Evolutionary conservation across 2,113 vertebrate species (phyloP), one percentile per base, ranked within the genome.

Genomic region (Heloderma charlesbogerti): DNA sequence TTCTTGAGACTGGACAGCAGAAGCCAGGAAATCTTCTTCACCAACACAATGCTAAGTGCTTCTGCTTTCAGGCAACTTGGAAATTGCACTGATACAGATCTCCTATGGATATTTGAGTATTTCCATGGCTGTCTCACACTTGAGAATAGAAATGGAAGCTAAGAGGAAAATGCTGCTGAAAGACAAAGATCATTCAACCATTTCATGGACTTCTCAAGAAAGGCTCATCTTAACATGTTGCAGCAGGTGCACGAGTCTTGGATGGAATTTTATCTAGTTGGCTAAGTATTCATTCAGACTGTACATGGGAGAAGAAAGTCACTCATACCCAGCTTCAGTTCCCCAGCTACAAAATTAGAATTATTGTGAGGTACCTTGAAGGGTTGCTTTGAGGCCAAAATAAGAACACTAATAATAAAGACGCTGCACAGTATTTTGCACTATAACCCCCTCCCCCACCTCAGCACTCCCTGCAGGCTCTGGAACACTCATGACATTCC

Each of bases 31-130:
- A 78, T 88, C n/a, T 31, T 75, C 84, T 72, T 54, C 51, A 40
- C 12, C 60, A 60, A 77, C 74, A 37, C 22, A 74, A 86, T 57
- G 45, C 2, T 66, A 86, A 74, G 48, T 74, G 48, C 34, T 54
- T 86, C 69, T 87, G 71, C 22, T 87, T 87, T 75, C 34, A 37
- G 45, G 69, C 85, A 54, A 74, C 51, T 77, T 75, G 86, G 27
- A 43, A 75, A 87, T 77, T 40, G n/a, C n/a, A 60, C 20, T 77
- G 48, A 43, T 75, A 75, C 72, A 72, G 43, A 72, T 25, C n/a
- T 43, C 71, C 71, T 54, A 7, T 75, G n/a, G 22, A 60, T 25
- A 60, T 75, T 77, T 77, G n/a, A 54, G 20, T 20, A 72, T 74
- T 74, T 86, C 85, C 66, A 48, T 18, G 34, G 48, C 18, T 51